Conservation (phyloP, 2,113 vertebrate genomes). For the Gyps fulvus region DNA sequence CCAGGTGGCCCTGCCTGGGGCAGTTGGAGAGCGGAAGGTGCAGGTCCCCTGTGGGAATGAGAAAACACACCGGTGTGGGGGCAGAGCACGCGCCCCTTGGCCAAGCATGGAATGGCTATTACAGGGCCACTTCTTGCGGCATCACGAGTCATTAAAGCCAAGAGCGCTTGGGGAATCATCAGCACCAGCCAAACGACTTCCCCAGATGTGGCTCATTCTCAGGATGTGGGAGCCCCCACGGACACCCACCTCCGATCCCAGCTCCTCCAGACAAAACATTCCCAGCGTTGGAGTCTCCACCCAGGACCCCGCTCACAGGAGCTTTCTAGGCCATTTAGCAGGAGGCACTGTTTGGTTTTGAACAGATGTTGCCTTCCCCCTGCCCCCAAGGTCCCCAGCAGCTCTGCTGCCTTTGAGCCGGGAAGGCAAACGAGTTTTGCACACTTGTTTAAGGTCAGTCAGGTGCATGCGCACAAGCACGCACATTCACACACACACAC, state of each 20-base stretch:
- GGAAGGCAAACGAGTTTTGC: slow-evolving; percentile 61
- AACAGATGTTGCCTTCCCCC: slow-evolving; percentile 74
- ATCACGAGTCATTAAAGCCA: slow-evolving; percentile 94
- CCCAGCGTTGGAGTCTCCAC: slow-evolving; percentile 68
- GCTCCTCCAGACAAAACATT: slow-evolving; percentile 83
- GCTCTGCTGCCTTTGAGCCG: slow-evolving; percentile 32
- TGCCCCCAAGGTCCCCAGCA: slow-evolving; percentile 32
- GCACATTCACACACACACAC: background rate
- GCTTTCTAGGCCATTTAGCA: slow-evolving; percentile 85
- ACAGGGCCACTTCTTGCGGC: slow-evolving; percentile 83
- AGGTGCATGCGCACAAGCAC: slow-evolving; percentile 6
- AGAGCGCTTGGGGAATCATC: slow-evolving; percentile 79
- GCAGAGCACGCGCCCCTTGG: background rate
- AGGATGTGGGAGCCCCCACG: slow-evolving; percentile 85
- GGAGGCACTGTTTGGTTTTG: slow-evolving; percentile 80
- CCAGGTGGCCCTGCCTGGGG: slow-evolving; percentile 27
- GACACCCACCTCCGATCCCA: slow-evolving; percentile 73
- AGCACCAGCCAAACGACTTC: slow-evolving; percentile 84
- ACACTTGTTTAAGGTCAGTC: slow-evolving; percentile 54
- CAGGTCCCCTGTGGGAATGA: background rate
- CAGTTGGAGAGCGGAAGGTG: background rate
- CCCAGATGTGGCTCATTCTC: slow-evolving; percentile 90
- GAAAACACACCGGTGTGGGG: background rate
- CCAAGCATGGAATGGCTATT: slow-evolving; percentile 68
- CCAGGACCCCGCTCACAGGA: slow-evolving; percentile 68